Evolutionary conservation across 2,113 vertebrate species (phyloP), one percentile per base, ranked within the genome.

Genomic region (Corythornis vintsioides): DNA sequence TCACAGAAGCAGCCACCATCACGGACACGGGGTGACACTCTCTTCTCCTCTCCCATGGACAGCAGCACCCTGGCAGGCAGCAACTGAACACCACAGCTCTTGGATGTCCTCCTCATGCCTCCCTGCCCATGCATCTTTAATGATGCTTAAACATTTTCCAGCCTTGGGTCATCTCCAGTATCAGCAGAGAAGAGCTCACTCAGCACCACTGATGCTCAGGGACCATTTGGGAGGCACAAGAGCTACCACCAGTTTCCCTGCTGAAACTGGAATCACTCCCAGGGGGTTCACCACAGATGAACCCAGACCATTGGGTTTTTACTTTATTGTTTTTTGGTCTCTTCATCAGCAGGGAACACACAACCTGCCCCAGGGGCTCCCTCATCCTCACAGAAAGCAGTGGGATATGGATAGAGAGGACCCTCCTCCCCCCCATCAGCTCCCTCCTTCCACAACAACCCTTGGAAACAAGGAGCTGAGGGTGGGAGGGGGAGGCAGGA

Each of bases 81-180:
- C 91, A 33, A 72, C 6, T 14, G 5, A 50, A 11, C 9, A 18
- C 88, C 52, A 61, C 35, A 26, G 60, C 75, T 83, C 93, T 90
- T 52, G 64, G 90, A 85, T 92, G 83, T 38, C 83, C 80, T 63
- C 86, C 56, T 53, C 48, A 10, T 38, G 45, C 7, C 6, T 28
- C 80, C 66, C 81, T 4, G 1, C 48, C 33, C 48, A 89, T 94
- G 6, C 60, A 96, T 93, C 81, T 95, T 93, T 90, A 73, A 93
- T 48, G 17, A 11, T 16, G 42, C 52, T 84, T 76, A 83, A 90
- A 65, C 64, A 80, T 71, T 94, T 97, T 95, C 95, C 97, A 89
- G 81, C 16, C 26, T 11, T 35, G 1, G 25, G 26, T 31, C 5
- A 43, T 43, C 93, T 88, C 42, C 6, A 2, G 7, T 90, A 21